Conservation (phyloP, 2,113 vertebrate species). For the Muntiacus muntjak region DNA sequence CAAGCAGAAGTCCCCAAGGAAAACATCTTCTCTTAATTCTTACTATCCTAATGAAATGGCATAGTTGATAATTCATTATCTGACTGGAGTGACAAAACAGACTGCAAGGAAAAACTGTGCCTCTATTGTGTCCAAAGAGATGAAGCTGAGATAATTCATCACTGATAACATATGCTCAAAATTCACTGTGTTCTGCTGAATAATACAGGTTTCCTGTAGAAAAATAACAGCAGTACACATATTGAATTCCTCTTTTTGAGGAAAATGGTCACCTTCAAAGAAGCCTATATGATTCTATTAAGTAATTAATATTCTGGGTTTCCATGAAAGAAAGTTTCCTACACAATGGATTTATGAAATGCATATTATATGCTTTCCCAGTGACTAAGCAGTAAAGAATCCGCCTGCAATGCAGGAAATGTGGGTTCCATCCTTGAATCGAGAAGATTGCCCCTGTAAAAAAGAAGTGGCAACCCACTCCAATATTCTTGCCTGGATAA, state of each 20-base stretch:
- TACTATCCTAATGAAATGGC: not conserved
- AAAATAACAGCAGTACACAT: not conserved
- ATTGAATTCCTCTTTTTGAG: not conserved
- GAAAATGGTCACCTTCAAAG: conserved; percentile 14
- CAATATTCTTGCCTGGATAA: not conserved
- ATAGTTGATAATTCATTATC: conserved; percentile 47
- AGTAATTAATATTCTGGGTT: conserved; percentile 21
- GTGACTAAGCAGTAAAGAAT: not conserved
- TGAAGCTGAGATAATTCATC: not conserved
- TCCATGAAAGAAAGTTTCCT: conserved; percentile 15
- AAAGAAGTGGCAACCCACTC: not conserved
- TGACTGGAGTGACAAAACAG: not conserved
- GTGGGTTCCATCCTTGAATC: not conserved
- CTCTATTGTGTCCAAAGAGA: not conserved
- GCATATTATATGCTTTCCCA: not conserved
- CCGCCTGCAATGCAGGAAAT: not conserved
- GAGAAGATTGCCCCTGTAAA: not conserved
- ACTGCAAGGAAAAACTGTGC: not conserved
- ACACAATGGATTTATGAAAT: conserved; percentile 1
- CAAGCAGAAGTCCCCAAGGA: not conserved
- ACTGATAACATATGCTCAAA: conserved; percentile 13
- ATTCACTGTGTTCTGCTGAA: not conserved
- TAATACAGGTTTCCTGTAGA: not conserved
- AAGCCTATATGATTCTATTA: not conserved
- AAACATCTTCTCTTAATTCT: conserved; percentile 48